Evolutionary conservation across 2,888 invertebrate genomes (phyloP), one percentile per base, ranked within the genome.

Genomic region (Scaptomyza caliginosa): DNA sequence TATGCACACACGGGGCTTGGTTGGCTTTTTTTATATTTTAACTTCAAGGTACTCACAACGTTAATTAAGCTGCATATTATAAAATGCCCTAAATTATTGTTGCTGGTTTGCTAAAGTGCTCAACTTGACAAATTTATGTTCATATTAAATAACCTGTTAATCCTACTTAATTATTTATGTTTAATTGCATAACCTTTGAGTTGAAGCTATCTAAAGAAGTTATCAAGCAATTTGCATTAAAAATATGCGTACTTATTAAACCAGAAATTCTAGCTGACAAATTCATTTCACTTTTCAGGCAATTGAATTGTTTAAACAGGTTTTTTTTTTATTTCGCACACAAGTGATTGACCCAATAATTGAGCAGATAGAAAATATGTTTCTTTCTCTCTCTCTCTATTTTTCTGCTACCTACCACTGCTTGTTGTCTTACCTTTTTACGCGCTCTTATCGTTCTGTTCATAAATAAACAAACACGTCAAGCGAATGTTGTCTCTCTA

Each of bases 41-140:
- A 30, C 32, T 2, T n/a, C 57, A 24, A n/a, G 54, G 11, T 49
- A 50, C 32, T 60, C 19, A 49, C n/a, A 57, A 26, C 13, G 8
- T 3, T 16, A 13, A 19, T 30, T 26, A 21, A 42, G 42, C n/a
- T 21, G n/a, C n/a, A n/a, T n/a, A 56, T 67, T 51, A 70, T 66
- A 36, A n/a, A 30, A 30, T 30, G 6, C 7, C 10, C 0, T 3
- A 45, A 34, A 21, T 54, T 57, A 57, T 74, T 32, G 50, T 28
- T 28, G n/a, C n/a, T 38, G 34, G 3, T 19, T 45, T 45, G 23
- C 13, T 30, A 8, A 11, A n/a, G 36, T 16, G 23, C 38, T 28
- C 38, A 30, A 52, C 21, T 32, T 48, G 28, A 17, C 34, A 48
- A 46, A 49, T 10, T 43, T 26, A 24, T 19, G 4, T 17, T 45